Base-by-base conservation (phyloP, 2,797 vertebrate genomes). In the Cossypha niveicapilla region DNA sequence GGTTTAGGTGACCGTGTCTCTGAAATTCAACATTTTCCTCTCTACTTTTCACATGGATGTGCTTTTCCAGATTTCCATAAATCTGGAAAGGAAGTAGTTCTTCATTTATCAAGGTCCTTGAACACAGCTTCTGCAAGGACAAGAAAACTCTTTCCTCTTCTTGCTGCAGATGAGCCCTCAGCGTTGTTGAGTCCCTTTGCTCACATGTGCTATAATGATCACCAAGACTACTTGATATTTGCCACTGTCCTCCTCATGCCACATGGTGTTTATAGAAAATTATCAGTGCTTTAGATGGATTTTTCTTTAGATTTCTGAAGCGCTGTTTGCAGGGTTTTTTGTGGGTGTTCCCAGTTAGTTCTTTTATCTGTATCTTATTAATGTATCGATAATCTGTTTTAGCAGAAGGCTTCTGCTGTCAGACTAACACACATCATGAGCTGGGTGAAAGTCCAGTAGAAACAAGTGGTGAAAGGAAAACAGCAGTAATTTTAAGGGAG, bases 181-280 rank as follows among this genome's bases (percentile, higher is more conserved):
- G 51, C 68, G 30, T 25, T 77, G 37, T 41, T 2, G 3, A 35
- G 35, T 24, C 58, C 25, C 23, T 86, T 78, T 66, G 27, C 32
- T 83, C 19, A 14, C 0, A 0, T 13, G 54, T 28, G 10, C 48
- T 60, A 3, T 45, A 61, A 25, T 1, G 0, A 21, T 57, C 15
- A 24, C 37, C 1, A 1, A 25, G 22, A 10, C 51, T 0, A 0
- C 28, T 63, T 0, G 0, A 0, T 32, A 23, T 60, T 73, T 93
- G 25, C 56, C 23, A 4, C 35, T 72, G 42, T 27, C 15, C 27
- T 72, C 22, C 14, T 76, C 17, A 2, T 70, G 56, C 34, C 11
- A 51, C 3, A 6, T 4, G 11, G 18, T 44, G n/a, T 81, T 79
- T 8, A 5, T 25, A 45, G 32, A 42, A 86, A 53, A 57, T 61